These are phyloP conservation scores for Podargus strigoides DNA, from an alignment of 2,797 vertebrate species.

Conservation along the genomic window DNA sequence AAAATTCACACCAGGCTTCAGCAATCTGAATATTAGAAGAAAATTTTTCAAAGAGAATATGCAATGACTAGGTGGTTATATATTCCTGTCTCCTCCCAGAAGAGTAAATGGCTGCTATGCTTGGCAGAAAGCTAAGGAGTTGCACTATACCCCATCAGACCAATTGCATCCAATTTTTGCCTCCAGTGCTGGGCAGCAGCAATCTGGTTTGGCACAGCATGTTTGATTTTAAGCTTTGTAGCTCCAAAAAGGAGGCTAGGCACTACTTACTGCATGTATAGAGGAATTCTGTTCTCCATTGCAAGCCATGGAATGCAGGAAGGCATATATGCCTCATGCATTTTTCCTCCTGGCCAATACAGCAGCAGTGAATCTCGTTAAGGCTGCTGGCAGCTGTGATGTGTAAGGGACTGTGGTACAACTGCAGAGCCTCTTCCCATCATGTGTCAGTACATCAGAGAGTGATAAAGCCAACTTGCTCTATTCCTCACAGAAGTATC, in stretches of 20 bases:
- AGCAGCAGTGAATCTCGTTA: neutral
- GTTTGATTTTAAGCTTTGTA: neutral
- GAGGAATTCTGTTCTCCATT: neutral
- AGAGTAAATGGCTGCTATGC: conserved; percentile 25
- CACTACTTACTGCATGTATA: neutral
- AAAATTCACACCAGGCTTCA: conserved; percentile 40
- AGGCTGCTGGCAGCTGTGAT: neutral
- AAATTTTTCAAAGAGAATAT: conserved; percentile 44
- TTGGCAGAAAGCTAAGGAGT: neutral
- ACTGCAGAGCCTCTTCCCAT: neutral
- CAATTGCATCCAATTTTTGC: neutral
- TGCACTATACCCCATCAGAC: neutral
- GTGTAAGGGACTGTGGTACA: neutral
- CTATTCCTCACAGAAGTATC: neutral
- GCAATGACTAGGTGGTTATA: conserved; percentile 5
- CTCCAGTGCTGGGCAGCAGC: neutral
- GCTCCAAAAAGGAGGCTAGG: neutral
- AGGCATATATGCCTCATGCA: accelerated
- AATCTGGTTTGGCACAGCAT: neutral
- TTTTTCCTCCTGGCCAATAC: neutral
- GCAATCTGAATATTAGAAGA: conserved; percentile 38
- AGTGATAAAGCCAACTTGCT: neutral
- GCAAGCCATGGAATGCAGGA: neutral
- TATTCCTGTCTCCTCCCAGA: neutral
- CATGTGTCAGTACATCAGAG: neutral